Evolutionary conservation across 2,113 vertebrate species (phyloP).

Genomic region (Cyphomyrus discorhynchus): DNA sequence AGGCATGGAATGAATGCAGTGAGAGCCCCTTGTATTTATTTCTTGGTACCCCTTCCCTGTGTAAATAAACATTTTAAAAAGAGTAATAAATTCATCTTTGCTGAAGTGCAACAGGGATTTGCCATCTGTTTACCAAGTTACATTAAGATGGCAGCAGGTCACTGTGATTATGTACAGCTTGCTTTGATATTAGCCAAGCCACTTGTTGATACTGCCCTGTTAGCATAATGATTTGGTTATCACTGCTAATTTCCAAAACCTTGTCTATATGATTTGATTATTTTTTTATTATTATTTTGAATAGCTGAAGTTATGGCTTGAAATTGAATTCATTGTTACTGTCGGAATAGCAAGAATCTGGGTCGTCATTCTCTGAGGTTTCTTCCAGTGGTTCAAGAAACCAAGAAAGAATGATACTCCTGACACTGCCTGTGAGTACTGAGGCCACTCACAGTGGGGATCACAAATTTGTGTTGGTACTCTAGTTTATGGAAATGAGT

Average conservation of each 20-base stretch:
- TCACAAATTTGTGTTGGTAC: conserved; percentile 2
- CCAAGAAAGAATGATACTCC: background rate
- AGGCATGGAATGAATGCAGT: background rate
- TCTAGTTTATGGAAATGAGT: background rate
- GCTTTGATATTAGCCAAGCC: background rate
- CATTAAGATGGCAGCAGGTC: conserved; percentile 12
- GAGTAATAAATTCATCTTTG: background rate
- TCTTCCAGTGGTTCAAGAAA: conserved; percentile 10
- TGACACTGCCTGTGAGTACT: background rate
- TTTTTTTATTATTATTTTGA: background rate
- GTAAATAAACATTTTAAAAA: conserved; percentile 15
- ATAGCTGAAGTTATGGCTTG: background rate
- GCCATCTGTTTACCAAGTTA: conserved; percentile 12
- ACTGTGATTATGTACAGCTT: conserved; percentile 3
- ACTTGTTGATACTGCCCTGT: background rate
- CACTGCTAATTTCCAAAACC: conserved; percentile 26
- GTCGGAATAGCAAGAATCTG: conserved; percentile 4
- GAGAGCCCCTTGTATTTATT: background rate
- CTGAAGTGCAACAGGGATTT: background rate
- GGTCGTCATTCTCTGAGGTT: conserved; percentile 3
- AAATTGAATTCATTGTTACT: conserved; percentile 9
- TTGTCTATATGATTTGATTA: background rate
- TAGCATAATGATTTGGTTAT: background rate
- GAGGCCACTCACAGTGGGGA: background rate
- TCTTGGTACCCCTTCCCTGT: background rate